Evolutionary conservation across 2,113 vertebrate genomes (phyloP), one percentile per base, ranked within the genome.

Genomic region (Terrapene triunguis): DNA sequence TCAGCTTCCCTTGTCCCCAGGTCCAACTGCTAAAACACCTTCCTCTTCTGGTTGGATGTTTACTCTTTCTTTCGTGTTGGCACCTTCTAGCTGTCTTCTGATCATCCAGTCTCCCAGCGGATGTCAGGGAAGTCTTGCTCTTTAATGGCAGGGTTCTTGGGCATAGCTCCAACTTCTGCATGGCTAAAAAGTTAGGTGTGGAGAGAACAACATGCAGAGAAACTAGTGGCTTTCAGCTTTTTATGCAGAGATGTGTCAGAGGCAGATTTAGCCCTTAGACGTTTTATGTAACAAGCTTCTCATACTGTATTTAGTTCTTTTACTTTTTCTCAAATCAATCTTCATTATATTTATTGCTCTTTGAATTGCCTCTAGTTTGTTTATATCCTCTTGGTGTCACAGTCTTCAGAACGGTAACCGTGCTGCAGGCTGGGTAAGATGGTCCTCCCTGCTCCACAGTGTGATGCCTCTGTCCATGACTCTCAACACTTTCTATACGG

Each of bases 291-390:
- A 17, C 80, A 62, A 12, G 5, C 89, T 87, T 87, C 93, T 96
- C n/a, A 54, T 95, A 54, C 51, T 91, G 84, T 44, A 89, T 59
- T 91, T 94, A 74, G 84, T 95, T 94, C 1, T 89, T 96, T 79
- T 27, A 57, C 24, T 6, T 85, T 59, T 57, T 27, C 5, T 32
- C 32, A 89, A 76, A 74, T 27, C 25, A 84, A 5, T 47, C 57
- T 44, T 44, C 42, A 47, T 42, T 44, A 47, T 76, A 44, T 47
- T 44, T 76, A 5, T 38, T 80, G 5, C 2, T 85, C 6, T 85
- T 29, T 84, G 29, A 47, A 0, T 94, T 3, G 1, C 4, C 89
- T 79, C 44, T 5, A 80, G 42, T 16, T 85, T 53, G 2, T 4
- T 72, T 92, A 89, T 81, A 8, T 38, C 42, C 82, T 44, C 50